Conservation (phyloP, 92 coral and sea anemone species). For the Montipora capitata region DNA sequence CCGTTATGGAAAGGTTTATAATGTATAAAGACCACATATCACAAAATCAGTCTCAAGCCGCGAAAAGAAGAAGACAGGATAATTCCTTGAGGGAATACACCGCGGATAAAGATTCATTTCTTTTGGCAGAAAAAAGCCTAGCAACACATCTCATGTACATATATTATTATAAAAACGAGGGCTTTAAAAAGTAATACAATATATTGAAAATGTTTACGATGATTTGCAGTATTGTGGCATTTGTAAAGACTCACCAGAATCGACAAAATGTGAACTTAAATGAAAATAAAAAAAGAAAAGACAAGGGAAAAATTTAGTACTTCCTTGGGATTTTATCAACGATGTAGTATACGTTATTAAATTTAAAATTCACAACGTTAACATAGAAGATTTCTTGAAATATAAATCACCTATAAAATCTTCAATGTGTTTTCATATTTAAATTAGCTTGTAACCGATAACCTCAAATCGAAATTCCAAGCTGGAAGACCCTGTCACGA, state of each 20-base stretch:
- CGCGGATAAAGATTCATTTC: background rate
- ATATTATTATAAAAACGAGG: background rate
- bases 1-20: slow-evolving; percentile 21
- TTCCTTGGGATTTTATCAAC: background rate
- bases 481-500: background rate
- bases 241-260: background rate
- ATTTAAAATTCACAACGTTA: background rate
- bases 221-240: background rate
- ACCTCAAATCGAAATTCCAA: background rate
- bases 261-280: too few relatives aligned
- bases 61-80: background rate
- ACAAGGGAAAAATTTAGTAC: background rate
- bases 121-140: background rate
- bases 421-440: background rate
- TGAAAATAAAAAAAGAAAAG: background rate
- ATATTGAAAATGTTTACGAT: slow-evolving; percentile 6
- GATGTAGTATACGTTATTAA: too few relatives aligned
- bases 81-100: too few relatives aligned
- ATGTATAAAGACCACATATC: slow-evolving; percentile 12
- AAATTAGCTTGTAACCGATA: background rate
- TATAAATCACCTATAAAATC: background rate
- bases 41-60: too few relatives aligned
- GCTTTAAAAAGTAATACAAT: background rate
- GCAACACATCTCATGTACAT: background rate
- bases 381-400: too few relatives aligned